Evolutionary conservation across 2,797 vertebrate genomes (phyloP).

Genomic region (Lindbergichthys nudifrons): DNA sequence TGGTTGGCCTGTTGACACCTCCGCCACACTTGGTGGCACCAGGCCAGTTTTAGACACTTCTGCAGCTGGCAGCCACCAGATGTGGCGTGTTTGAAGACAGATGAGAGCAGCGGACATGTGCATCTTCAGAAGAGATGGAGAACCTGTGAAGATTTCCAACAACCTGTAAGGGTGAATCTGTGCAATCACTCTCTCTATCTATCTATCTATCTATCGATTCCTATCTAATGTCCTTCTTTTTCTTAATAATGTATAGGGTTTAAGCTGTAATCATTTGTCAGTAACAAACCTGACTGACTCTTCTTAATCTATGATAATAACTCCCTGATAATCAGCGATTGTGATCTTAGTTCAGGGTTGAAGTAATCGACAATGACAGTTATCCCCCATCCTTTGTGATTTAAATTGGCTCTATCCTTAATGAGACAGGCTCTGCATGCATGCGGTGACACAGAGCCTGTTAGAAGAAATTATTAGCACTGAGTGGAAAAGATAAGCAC

Average conservation of each 20-base stretch:
- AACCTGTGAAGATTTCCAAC: constrained; percentile 41
- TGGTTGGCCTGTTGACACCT: constrained; percentile 42
- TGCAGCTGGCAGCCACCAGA: constrained; percentile 73
- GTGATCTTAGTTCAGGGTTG: constrained; percentile 47
- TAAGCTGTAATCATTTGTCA: constrained; percentile 15
- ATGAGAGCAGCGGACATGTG: constrained; percentile 55
- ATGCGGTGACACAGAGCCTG: constrained; percentile 45
- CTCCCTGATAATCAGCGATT: constrained; percentile 35
- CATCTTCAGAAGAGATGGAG: constrained; percentile 44
- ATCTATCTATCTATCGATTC: not conserved
- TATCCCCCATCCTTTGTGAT: constrained; percentile 52
- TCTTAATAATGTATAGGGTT: constrained; percentile 11
- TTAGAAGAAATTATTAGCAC: constrained; percentile 61
- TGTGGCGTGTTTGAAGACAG: constrained; percentile 76
- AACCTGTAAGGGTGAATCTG: constrained; percentile 28
- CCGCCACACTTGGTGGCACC: constrained; percentile 52
- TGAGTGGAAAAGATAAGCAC: constrained; percentile 48
- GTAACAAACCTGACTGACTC: constrained; percentile 33
- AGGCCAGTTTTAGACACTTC: constrained; percentile 54
- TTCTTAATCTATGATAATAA: constrained; percentile 38
- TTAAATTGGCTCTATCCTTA: constrained; percentile 56
- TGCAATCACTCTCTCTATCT: not conserved
- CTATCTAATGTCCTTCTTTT: constrained; percentile 4
- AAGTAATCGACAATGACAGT: constrained; percentile 60
- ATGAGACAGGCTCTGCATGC: constrained; percentile 62